phyloP scores from a whole-genome alignment of 2,888 invertebrate species.

The Himalopsyche japonica region DNA sequence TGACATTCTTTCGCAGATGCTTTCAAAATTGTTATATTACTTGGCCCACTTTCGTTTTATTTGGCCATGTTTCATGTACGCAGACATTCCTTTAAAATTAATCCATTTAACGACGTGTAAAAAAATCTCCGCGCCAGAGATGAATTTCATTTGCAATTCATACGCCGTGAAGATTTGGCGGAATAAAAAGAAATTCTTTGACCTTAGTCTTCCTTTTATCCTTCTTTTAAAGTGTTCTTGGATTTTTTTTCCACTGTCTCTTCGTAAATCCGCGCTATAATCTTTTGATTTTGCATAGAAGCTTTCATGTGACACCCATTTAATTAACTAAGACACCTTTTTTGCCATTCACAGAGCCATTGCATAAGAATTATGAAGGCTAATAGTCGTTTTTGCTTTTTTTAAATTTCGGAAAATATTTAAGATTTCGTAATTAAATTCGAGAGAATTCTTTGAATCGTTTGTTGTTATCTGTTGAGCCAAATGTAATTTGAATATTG shows the following conservation, averaged over 20 bases:
- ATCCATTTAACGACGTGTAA: not conserved
- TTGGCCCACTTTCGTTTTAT: not conserved
- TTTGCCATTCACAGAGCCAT: not conserved
- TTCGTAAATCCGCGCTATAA: not conserved
- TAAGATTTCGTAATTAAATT: not conserved
- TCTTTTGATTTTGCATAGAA: not conserved
- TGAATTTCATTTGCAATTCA: not conserved
- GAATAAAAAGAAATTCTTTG: not conserved
- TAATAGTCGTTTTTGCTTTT: not conserved
- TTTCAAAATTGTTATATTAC: not conserved
- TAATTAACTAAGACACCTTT: not conserved
- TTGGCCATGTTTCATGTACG: not conserved
- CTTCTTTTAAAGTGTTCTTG: not conserved
- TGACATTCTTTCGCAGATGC: not conserved
- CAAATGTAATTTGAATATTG: not conserved
- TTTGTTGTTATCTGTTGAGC: not conserved
- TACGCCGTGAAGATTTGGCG: not conserved
- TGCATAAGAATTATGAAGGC: not conserved
- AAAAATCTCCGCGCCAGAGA: not conserved
- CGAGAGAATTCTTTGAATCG: not conserved
- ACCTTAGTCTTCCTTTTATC: not conserved
- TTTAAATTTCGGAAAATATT: not conserved
- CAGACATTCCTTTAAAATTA: not conserved
- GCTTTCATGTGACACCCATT: not conserved
- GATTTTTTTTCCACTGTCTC: not conserved